phyloP scores from a whole-genome alignment of 2,113 vertebrate species.

The Noctilio leporinus region DNA sequence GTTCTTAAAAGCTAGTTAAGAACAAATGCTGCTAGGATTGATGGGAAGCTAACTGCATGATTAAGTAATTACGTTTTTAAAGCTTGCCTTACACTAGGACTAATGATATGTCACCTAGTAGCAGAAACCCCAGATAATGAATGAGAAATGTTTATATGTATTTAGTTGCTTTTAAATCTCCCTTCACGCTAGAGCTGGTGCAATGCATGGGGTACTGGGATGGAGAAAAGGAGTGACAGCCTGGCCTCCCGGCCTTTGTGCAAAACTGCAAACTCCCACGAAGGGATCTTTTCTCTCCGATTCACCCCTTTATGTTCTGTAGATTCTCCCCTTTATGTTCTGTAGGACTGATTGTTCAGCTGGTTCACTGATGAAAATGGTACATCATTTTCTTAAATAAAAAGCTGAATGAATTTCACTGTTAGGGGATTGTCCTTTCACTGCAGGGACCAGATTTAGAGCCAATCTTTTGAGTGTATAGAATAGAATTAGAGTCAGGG shows the following conservation, averaged over 20 bases:
- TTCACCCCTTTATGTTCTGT: neutral
- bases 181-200: constrained; percentile 63
- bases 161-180: constrained; percentile 74
- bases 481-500: neutral
- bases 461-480: neutral
- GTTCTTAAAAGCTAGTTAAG: constrained; percentile 86
- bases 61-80: constrained; percentile 87
- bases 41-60: constrained; percentile 83
- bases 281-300: constrained; percentile 42
- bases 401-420: constrained; percentile 28
- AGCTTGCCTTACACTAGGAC: constrained; percentile 80
- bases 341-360: neutral
- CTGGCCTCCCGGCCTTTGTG: constrained; percentile 55
- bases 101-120: constrained; percentile 82
- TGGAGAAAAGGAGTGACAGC: constrained; percentile 63
- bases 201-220: constrained; percentile 4
- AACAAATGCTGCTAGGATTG: constrained; percentile 83
- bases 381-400: constrained; percentile 28
- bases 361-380: constrained; percentile 27
- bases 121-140: constrained; percentile 79
- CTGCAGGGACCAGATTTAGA: constrained; percentile 5
- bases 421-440: constrained; percentile 28
- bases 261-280: neutral
- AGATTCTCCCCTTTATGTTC: neutral
- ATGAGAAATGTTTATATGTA: constrained; percentile 81